A percentile compares a stretch with the other conserved stretches of the same genome.
phyloP scores from a whole-genome alignment of 1,140 invertebrate genomes.

The Akabosia matsudoensis region DNA sequence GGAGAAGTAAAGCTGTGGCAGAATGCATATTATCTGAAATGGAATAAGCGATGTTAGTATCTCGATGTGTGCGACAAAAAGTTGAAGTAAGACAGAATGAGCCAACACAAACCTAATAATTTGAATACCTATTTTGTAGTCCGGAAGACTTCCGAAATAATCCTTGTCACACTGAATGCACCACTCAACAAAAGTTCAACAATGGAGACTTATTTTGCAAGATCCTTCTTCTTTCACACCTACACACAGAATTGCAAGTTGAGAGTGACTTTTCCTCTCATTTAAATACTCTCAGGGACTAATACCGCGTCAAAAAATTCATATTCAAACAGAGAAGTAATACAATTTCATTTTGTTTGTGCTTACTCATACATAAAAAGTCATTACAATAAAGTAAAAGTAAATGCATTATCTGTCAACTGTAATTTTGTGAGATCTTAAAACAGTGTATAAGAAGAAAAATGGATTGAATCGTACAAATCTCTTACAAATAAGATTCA shows the following conservation, averaged over 20 bases:
- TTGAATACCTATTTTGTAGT: neutral
- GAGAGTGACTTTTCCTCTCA: conserved; percentile 31
- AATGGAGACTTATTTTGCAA: neutral
- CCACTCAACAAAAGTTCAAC: neutral
- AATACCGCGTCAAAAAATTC: neutral
- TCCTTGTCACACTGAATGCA: neutral
- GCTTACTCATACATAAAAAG: neutral
- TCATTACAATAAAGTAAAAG: no score
- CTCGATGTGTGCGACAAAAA: no score
- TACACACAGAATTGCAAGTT: conserved; percentile 26
- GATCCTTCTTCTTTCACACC: conserved; percentile 6
- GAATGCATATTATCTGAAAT: no score
- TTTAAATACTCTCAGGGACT: conserved; percentile 31
- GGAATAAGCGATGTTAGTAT: neutral
- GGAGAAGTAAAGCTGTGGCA: neutral
- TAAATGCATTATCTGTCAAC: neutral
- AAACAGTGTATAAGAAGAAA: neutral
- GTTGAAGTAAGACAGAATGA: neutral
- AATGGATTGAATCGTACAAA: neutral
- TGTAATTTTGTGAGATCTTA: neutral
- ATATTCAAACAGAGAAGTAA: neutral
- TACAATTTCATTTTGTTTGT: neutral
- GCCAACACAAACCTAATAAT: neutral
- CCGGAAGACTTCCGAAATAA: neutral
- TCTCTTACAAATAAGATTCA: neutral